A percentile compares a stretch with the other conserved stretches of the same genome.
These are phyloP conservation scores for Atta texana DNA, from an alignment of 1,140 invertebrate genomes.

Conservation along the genomic window DNA sequence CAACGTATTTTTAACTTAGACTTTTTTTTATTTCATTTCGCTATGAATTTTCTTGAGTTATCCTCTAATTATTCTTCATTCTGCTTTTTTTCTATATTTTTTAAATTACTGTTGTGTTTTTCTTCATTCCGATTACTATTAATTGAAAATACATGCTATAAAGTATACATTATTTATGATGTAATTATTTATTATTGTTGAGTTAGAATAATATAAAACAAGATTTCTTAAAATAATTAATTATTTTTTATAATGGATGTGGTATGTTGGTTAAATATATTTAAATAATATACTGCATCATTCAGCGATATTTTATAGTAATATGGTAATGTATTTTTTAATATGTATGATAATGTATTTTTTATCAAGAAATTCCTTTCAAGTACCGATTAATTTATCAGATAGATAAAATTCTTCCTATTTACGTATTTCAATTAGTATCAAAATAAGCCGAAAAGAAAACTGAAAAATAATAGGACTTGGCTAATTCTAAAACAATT, in stretches of 20 bases:
- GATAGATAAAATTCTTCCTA: not conserved
- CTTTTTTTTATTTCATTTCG: not conserved
- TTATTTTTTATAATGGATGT: not conserved
- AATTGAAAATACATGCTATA: not conserved
- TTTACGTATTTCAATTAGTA: not conserved
- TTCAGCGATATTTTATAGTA: not conserved
- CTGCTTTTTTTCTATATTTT: not conserved
- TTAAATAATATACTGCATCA: not conserved
- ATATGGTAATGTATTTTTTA: not conserved
- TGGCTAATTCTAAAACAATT: not conserved
- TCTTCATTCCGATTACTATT: not conserved
- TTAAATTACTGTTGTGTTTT: not conserved
- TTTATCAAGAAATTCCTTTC: conserved; percentile 7
- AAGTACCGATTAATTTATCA: not conserved
- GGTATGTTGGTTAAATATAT: not conserved
- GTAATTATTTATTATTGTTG: not conserved
- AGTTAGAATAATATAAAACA: not conserved
- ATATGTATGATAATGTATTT: not conserved
- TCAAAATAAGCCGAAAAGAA: not conserved
- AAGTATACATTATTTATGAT: not conserved
- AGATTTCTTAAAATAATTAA: not conserved
- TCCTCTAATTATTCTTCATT: not conserved
- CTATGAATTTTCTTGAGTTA: not conserved
- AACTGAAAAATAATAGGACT: not conserved
- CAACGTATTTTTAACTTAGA: not conserved